Evolutionary conservation across 2,888 invertebrate genomes (phyloP), one percentile per base, ranked within the genome.

Genomic region (Carpatolechia fugitivella): DNA sequence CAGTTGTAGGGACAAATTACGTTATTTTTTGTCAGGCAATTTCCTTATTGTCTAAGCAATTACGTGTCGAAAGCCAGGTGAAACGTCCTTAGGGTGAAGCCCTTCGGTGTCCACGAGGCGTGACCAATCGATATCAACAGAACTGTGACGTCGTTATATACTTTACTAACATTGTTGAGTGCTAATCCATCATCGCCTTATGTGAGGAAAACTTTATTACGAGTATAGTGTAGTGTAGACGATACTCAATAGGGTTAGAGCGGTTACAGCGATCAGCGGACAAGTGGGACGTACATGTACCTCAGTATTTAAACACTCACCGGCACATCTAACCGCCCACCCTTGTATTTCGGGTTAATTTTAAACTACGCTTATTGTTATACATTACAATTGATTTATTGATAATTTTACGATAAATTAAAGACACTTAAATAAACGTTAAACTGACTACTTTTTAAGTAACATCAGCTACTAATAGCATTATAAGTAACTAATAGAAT

Each of bases 61-160:
- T 35, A 51, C 31, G 36, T 38, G 41, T 41, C 11, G 58, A 53
- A 61, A 56, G 61, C 58, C 65, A 65, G 40, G 51, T 51, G 51
- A 68, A 65, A 62, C 61, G 63, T 70, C 66, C 70, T 71, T 61
- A 64, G 65, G 60, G 62, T 62, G 80, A 80, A 82, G 75, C 80
- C 80, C 69, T 76, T 65, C 66, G 65, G 59, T 63, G 67, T 53
- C 69, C 61, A 68, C 68, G 70, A 73, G 72, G 68, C 66, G 70
- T 61, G 72, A 62, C 67, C 65, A 75, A 78, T 80, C 79, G 75
- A 78, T 76, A 73, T 24, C 24, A 4, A 6, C 3, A 3, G 3
- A 24, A 3, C 56, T 52, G 63, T 64, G 64, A 59, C 62, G 56
- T 59, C 65, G 66, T 72, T 66, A 65, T 66, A 73, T 74, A 24